Base-by-base conservation (phyloP, 53 echinoderm and acorn worm species). In the Astropecten irregularis region DNA sequence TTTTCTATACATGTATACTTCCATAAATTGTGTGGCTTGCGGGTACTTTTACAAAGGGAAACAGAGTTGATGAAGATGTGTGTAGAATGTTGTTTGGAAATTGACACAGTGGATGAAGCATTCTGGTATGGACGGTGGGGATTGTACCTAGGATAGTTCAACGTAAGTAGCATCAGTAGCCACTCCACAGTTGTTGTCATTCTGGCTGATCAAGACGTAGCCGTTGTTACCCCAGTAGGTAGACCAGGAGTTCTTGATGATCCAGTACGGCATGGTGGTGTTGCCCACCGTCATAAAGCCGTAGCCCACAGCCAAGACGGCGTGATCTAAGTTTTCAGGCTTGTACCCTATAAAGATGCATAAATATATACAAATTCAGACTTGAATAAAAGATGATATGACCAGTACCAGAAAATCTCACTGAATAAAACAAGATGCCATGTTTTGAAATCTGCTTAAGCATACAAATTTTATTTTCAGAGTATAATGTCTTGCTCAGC, bases 211-310 rank as follows among this genome's bases (percentile, higher is more conserved):
- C 10, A 92, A 31, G 50, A 96, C 82, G 47, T 93, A 96, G 72
- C 97, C 93, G 42, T 96, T 93, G 4, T 89, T 90, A 1, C 92
- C 95, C 96, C 96, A 96, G 85, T 96, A 87, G 42, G 96, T 93
- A 15, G 96, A 96, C 96, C 96, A 96, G 50, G 96, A 96, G 82
- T 93, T 96, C 88, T 93, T 96, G 82, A 91, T 59, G 26, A 96
- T 52, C 91, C 91, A 93, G 88, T 91, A 96, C 15, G 77, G 51
- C 10, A 84, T 76, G 14, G 56, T 73, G 0, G 54, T 47, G 59
- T 82, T 57, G 9, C 39, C 74, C 0, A 39, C 38, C 25, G 19
- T 74, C 49, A 74, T 25, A 5, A 50, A 73, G 15, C 96, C 96
- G 54, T 93, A 93, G 29, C 96, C 96, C 3, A 93, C 96, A 18